Evolutionary conservation across 2,888 invertebrate genomes (phyloP).

Genomic region (Hypomecis atomaria): DNA sequence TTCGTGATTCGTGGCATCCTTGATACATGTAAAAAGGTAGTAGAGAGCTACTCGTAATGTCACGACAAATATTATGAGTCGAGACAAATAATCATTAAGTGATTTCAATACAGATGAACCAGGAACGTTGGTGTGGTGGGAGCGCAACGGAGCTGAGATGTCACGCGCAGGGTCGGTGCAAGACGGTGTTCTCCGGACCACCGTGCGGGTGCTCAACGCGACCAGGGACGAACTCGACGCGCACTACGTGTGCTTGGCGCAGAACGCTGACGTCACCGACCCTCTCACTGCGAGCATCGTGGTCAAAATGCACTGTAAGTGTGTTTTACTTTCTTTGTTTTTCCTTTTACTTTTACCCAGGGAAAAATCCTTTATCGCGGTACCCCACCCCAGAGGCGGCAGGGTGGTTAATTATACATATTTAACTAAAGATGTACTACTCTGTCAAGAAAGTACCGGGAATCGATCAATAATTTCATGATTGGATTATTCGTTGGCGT

Average conservation of each 20-base stretch:
- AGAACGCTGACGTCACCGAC: conserved; percentile 70
- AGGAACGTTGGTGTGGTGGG: conserved; percentile 67
- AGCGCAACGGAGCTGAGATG: conserved; percentile 59
- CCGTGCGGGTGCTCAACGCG: conserved; percentile 52
- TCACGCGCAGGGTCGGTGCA: conserved; percentile 52
- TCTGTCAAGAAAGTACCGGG: too few species aligned
- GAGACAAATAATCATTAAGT: too few species aligned
- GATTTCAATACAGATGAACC: conserved; percentile 51
- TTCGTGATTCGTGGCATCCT: too few species aligned
- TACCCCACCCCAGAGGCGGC: neutral
- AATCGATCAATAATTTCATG: too few species aligned
- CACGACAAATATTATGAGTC: too few species aligned
- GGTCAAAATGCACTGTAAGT: conserved; percentile 72
- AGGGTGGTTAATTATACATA: too few species aligned
- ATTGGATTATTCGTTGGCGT: too few species aligned
- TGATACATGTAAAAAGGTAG: too few species aligned
- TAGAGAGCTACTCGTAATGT: too few species aligned
- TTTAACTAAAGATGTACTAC: too few species aligned
- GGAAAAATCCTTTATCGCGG: neutral
- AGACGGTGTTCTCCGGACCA: neutral
- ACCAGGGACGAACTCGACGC: conserved; percentile 64
- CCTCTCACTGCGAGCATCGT: conserved; percentile 60
- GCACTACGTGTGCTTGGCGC: conserved; percentile 67
- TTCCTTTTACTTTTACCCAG: neutral
- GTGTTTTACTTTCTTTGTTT: neutral